Conservation (phyloP, 2,888 invertebrate species). For the Pomacea canaliculata region DNA sequence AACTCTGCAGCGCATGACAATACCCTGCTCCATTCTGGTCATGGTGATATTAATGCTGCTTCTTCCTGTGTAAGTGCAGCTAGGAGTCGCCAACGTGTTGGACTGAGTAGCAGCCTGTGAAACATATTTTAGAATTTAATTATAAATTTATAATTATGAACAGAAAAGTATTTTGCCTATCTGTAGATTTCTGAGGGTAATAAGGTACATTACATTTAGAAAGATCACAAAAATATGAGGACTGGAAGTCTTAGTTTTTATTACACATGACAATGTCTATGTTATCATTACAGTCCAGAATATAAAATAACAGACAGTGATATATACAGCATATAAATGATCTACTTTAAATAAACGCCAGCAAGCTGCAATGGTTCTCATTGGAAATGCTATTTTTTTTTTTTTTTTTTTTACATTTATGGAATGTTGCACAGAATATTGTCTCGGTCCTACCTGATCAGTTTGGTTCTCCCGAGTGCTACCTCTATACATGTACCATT, state of each 20-base stretch:
- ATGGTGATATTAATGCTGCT: background rate
- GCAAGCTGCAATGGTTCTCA: background rate
- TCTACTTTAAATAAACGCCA: background rate
- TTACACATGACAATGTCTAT: no score
- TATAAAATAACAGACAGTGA: no score
- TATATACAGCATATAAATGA: background rate
- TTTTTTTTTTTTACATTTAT: background rate
- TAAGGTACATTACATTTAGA: background rate
- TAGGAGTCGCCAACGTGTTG: background rate
- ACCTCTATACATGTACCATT: background rate
- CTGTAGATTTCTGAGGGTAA: background rate
- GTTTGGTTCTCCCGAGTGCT: background rate
- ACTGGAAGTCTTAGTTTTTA: no score
- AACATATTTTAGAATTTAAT: no score
- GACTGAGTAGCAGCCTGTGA: no score
- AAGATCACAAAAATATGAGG: no score
- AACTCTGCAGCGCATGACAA: background rate
- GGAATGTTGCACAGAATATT: background rate
- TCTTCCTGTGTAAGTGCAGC: background rate
- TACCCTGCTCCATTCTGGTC: background rate
- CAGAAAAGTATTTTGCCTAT: no score
- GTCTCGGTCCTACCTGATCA: background rate
- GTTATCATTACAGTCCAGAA: no score
- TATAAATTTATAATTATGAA: no score
- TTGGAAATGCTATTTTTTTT: background rate